A percentile compares a stretch with the other conserved stretches of the same genome.
Evolutionary conservation across 2,888 invertebrate genomes (phyloP).

Genomic region (Megaustenia siamemsis): DNA sequence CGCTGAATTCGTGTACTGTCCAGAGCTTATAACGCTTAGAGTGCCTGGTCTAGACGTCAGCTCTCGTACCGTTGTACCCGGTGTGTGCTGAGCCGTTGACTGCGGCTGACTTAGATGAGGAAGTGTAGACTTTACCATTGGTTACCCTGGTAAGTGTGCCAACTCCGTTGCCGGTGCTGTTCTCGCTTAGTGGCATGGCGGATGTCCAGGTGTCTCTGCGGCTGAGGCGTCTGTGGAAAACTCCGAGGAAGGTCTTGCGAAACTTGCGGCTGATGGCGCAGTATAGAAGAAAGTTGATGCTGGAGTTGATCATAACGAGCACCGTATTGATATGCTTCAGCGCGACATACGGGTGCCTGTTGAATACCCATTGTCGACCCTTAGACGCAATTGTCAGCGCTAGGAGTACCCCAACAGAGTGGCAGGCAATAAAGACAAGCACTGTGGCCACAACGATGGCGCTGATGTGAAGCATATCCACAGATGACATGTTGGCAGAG

Average conservation of each 20-base stretch:
- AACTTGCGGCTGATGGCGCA: constrained; percentile 64
- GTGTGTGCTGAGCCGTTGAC: constrained; percentile 56
- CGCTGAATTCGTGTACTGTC: too few relatives aligned
- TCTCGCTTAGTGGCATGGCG: constrained; percentile 59
- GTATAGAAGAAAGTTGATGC: constrained; percentile 64
- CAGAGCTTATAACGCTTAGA: not conserved
- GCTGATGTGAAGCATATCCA: constrained; percentile 63
- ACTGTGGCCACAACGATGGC: constrained; percentile 62
- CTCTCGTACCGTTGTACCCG: constrained; percentile 49
- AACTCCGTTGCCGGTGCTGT: constrained; percentile 56
- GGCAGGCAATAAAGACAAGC: constrained; percentile 62
- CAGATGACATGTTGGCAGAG: constrained; percentile 53
- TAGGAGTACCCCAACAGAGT: constrained; percentile 61
- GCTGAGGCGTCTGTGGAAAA: constrained; percentile 55
- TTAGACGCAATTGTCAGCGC: constrained; percentile 61
- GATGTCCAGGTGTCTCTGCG: constrained; percentile 58
- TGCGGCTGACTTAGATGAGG: constrained; percentile 53
- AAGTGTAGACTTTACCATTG: constrained; percentile 49
- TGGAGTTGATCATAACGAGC: constrained; percentile 62
- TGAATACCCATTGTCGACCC: constrained; percentile 57
- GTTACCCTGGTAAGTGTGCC: constrained; percentile 27
- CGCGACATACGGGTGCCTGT: constrained; percentile 48
- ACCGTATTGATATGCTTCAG: constrained; percentile 61
- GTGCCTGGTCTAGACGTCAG: constrained; percentile 14
- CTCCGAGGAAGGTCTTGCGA: constrained; percentile 57